Conservation (phyloP, 2,888 invertebrate species). For the Syrphus vitripennis region DNA sequence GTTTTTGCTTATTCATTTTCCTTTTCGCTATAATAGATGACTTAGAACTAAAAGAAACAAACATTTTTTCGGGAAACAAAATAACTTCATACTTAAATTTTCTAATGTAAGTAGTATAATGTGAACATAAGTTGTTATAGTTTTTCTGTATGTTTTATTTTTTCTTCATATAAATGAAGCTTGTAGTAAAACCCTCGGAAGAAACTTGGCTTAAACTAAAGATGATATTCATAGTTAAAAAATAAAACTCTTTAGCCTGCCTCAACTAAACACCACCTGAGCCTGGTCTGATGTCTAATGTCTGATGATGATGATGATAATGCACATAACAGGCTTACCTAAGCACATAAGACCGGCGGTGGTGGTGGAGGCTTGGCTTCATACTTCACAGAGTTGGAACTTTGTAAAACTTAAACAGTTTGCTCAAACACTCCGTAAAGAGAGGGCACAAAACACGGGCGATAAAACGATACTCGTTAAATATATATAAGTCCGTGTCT, state of each 20-base stretch:
- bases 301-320: background rate
- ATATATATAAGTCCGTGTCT: background rate
- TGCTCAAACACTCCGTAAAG: slow-evolving; percentile 34
- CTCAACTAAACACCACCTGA: no score
- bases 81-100: no score
- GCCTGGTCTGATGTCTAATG: background rate
- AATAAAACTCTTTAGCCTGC: background rate
- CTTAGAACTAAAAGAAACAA: no score
- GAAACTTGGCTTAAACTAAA: background rate
- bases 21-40: no score
- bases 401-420: slow-evolving; percentile 47
- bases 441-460: slow-evolving; percentile 13
- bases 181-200: background rate
- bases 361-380: background rate
- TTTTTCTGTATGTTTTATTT: no score
- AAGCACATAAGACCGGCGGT: background rate
- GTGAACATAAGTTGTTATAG: no score
- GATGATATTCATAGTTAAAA: no score
- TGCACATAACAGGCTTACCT: background rate
- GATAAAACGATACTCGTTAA: background rate
- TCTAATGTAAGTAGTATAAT: no score
- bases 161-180: background rate
- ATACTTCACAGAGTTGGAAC: slow-evolving; percentile 1
- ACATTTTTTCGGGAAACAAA: no score
- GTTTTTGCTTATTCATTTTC: no score